Evolutionary conservation across 2,797 vertebrate species (phyloP), one percentile per base, ranked within the genome.

Genomic region (Toxotes lorentzi): DNA sequence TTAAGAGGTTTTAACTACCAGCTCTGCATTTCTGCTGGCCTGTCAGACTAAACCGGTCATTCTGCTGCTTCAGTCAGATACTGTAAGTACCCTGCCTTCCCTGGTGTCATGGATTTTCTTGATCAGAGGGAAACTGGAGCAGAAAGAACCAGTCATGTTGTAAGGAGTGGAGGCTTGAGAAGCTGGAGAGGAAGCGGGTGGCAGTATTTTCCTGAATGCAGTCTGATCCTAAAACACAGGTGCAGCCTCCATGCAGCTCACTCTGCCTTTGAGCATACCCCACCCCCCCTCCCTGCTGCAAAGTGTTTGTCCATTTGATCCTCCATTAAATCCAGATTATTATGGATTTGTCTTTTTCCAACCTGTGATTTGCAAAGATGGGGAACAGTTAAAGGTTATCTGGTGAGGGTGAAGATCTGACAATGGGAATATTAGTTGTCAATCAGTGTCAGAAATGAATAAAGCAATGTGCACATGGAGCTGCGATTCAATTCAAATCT

Each of bases 201-300:
- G 78, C 60, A 83, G 89, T 87, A 80, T 88, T 92, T 89, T 87
- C 82, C 87, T 88, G 86, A 87, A 84, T 89, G 86, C 87, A 90
- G 90, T 75, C 84, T 91, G 88, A 91, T 92, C 84, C 89, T 90
- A 86, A 92, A 92, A 91, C 90, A 92, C 93, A 94, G 93, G 93
- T 94, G 93, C 92, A 92, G 85, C 78, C 68, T 78, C 40, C 62
- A 65, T 63, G 60, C 72, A 82, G 73, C 11, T 59, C 64, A 47
- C 68, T 61, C 68, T 78, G 64, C 62, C 73, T 87, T 73, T 70
- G 68, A 85, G 70, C 61, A 58, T 7, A 58, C 54, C 67, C 76
- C 74, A n/a, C 78, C 50, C 60, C 64, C 57, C 54, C 41, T 61
- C 9, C 35, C 23, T 58, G 53, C 81, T 82, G 83, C 76, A 72